Evolutionary conservation across 2,888 invertebrate genomes (phyloP).

Genomic region (Himalopsyche japonica): DNA sequence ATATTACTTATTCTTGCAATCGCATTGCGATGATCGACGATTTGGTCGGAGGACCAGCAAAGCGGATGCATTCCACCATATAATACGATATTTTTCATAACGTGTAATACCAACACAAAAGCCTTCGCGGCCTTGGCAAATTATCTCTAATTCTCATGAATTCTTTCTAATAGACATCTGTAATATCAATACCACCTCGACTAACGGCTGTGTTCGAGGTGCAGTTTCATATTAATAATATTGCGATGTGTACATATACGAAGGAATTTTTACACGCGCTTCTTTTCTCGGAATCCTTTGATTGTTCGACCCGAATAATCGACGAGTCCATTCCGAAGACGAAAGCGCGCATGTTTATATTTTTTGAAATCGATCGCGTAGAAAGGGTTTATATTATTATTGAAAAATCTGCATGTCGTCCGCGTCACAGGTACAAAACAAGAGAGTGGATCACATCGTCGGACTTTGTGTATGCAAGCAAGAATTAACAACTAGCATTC

Average conservation of each 20-base stretch:
- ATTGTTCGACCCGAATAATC: neutral
- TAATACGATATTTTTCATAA: too few relatives aligned
- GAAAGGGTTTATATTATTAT: too few relatives aligned
- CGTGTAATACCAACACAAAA: too few relatives aligned
- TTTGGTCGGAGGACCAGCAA: neutral
- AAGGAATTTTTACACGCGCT: neutral
- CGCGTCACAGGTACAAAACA: neutral
- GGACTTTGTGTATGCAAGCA: constrained; percentile 20
- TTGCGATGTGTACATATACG: neutral
- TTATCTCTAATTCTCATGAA: too few relatives aligned
- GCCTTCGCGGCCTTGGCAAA: too few relatives aligned
- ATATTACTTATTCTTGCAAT: neutral
- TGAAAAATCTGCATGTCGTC: neutral
- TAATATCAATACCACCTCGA: neutral
- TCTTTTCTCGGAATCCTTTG: neutral
- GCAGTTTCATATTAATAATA: neutral
- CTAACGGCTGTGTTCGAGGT: neutral
- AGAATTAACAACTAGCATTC: constrained; percentile 24
- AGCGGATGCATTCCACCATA: too few relatives aligned
- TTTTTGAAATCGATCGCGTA: too few relatives aligned
- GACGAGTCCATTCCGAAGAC: neutral
- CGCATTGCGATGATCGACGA: constrained; percentile 17
- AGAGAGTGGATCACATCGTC: constrained; percentile 6
- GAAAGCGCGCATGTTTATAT: neutral
- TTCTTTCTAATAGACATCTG: too few relatives aligned